Base-by-base conservation (phyloP, 2,113 vertebrate species). In the Misgurnus anguillicaudatus region DNA sequence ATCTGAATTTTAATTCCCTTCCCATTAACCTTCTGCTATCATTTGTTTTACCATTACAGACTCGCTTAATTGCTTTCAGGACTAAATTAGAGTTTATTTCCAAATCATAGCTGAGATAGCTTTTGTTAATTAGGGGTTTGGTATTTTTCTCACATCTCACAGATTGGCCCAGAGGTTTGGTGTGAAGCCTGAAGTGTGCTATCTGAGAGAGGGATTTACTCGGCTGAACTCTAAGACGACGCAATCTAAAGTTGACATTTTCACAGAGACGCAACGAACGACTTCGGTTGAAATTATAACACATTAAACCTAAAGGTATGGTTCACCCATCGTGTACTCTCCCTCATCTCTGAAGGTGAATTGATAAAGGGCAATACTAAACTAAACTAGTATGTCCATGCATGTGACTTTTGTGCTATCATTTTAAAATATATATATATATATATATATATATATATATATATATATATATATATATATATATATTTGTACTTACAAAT, bases 11-110 rank as follows among this genome's bases (percentile, higher is more conserved):
- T 90, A 91, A 91, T 93, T 90, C 85, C 69, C 85, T 88, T 85
- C 88, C 84, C 84, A 92, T 92, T 92, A 94, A 92, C 89, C 90
- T 92, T 87, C 84, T 85, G 84, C 84, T 88, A 88, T 86, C 72
- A 58, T 91, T 92, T 92, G 90, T 91, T 92, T 89, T 90, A 89
- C 87, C 86, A 89, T 91, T 90, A 90, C 84, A 86, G 83, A 66
- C 81, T 65, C n/a, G 72, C 74, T 79, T 87, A 90, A 91, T 89
- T 91, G 89, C 87, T 88, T 89, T 89, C 88, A 83, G 83, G 80
- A 83, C 87, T 88, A 87, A 90, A 91, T 91, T 88, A 86, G 78
- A 64, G 85, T 90, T 90, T 90, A 89, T 90, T 90, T 91, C 85
- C 55, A 89, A 89, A 90, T 91, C 87, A 87, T 86, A 85, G 87